phyloP scores from a whole-genome alignment of 2,888 invertebrate species.

The Thyatira batis region DNA sequence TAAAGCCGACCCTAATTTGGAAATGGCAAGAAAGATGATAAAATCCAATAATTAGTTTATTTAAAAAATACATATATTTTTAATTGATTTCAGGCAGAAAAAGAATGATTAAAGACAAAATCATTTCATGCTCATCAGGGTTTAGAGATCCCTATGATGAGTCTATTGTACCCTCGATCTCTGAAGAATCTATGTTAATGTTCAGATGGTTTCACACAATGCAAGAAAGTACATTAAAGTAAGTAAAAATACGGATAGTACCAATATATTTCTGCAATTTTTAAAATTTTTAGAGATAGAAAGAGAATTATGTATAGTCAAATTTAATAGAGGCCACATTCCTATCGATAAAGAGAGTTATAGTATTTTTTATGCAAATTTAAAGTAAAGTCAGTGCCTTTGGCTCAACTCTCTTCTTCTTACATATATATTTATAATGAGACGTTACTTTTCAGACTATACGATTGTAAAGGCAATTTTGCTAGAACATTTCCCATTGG shows the following conservation, averaged over 20 bases:
- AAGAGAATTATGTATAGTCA: no score
- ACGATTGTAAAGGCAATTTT: constrained; percentile 1
- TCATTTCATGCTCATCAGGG: constrained; percentile 23
- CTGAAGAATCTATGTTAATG: constrained; percentile 32
- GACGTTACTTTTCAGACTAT: constrained; percentile 1
- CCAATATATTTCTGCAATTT: neutral
- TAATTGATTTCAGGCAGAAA: constrained; percentile 30
- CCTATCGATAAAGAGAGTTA: no score
- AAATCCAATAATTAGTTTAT: no score
- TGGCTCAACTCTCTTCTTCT: no score
- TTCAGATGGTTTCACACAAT: constrained; percentile 44
- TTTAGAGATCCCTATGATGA: constrained; percentile 40
- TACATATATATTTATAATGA: no score
- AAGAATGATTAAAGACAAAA: constrained; percentile 29
- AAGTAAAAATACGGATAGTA: constrained; percentile 12
- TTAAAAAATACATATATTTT: no score
- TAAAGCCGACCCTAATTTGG: no score
- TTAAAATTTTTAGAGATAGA: no score
- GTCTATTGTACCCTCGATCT: constrained; percentile 25
- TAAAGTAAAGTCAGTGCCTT: no score
- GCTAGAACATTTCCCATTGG: neutral
- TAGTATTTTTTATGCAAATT: no score
- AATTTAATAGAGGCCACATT: no score
- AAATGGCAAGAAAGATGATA: no score
- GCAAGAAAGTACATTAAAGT: constrained; percentile 42